A percentile compares a stretch with the other conserved stretches of the same genome.
These are phyloP conservation scores for Coptotermes formosanus DNA, from an alignment of 1,140 invertebrate species.

Conservation along the genomic window DNA sequence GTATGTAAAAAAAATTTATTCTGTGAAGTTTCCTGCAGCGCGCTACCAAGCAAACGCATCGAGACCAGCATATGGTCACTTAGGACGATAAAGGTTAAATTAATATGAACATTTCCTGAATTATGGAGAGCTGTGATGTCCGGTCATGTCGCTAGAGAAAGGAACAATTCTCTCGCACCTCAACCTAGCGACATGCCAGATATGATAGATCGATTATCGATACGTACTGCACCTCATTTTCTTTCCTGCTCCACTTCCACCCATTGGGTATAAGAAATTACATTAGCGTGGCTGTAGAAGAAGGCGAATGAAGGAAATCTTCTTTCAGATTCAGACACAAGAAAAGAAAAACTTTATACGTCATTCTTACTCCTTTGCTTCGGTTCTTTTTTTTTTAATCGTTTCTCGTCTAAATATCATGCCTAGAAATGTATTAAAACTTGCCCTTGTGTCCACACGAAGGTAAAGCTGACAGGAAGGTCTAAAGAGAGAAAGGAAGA, in stretches of 20 bases:
- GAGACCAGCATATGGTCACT: no score
- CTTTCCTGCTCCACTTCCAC: neutral
- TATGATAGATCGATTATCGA: conserved; percentile 18
- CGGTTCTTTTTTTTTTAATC: neutral
- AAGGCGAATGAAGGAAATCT: neutral
- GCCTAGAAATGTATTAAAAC: neutral
- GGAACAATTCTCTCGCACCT: neutral
- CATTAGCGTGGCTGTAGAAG: neutral
- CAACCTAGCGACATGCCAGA: neutral
- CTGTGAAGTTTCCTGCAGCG: no score
- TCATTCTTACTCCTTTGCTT: neutral
- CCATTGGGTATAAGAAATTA: neutral
- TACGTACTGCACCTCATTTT: neutral
- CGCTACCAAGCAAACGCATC: no score
- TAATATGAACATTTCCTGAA: neutral
- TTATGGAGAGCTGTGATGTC: neutral
- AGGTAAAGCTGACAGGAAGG: no score
- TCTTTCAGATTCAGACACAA: neutral
- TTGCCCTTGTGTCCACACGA: no score
- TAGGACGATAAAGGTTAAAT: no score
- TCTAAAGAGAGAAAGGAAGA: no score
- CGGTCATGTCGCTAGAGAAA: neutral
- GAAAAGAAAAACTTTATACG: neutral
- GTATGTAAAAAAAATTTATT: no score
- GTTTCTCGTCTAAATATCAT: neutral